phyloP scores from a whole-genome alignment of 2,888 invertebrate species.

The Drosophila fungiperda region DNA sequence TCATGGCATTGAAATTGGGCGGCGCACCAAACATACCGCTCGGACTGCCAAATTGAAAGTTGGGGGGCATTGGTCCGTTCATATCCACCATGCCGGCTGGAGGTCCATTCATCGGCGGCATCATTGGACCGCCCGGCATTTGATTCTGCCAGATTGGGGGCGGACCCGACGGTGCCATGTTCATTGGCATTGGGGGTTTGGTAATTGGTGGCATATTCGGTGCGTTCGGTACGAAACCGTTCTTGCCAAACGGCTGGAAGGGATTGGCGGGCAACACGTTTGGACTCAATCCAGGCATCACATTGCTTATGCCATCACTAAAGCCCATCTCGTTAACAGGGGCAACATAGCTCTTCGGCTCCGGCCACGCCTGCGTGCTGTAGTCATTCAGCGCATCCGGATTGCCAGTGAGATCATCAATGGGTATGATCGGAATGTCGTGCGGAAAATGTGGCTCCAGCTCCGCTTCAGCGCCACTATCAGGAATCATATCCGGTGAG shows the following conservation, averaged over 20 bases:
- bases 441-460: constrained; percentile 90
- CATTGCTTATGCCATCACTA: constrained; percentile 38
- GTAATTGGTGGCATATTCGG: constrained; percentile 36
- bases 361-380: constrained; percentile 92
- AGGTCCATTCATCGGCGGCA: constrained; percentile 12
- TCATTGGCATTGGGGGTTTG: constrained; percentile 47
- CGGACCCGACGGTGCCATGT: constrained; percentile 48
- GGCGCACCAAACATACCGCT: constrained; percentile 59
- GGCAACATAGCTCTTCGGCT: constrained; percentile 88
- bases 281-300: constrained; percentile 35
- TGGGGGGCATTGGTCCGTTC: constrained; percentile 59
- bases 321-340: constrained; percentile 60
- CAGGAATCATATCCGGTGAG: constrained; percentile 93
- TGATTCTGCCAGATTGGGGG: constrained; percentile 66
- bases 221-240: constrained; percentile 43
- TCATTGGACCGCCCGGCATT: constrained; percentile 61
- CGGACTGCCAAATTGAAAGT: constrained; percentile 66
- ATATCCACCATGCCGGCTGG: constrained; percentile 58
- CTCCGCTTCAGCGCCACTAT: constrained; percentile 94
- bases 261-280: constrained; percentile 63
- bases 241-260: constrained; percentile 79
- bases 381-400: constrained; percentile 93
- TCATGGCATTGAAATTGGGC: constrained; percentile 64
- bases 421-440: constrained; percentile 93
- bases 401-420: constrained; percentile 94